Evolutionary conservation across 2,113 vertebrate genomes (phyloP).

Genomic region (Gavialis gangeticus): DNA sequence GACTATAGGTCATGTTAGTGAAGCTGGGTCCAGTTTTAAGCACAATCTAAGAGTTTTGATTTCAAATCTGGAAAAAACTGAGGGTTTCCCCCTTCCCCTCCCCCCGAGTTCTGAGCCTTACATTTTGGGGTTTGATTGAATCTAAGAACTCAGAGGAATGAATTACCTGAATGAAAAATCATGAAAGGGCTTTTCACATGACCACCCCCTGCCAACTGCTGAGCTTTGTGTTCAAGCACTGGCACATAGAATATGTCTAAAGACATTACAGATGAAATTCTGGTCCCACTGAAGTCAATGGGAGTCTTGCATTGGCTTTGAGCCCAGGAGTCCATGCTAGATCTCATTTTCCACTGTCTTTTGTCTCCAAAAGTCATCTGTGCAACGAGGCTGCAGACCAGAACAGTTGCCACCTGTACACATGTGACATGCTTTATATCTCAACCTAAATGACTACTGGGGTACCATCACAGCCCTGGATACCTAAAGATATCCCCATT

Average conservation of each 20-base stretch:
- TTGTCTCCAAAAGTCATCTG: neutral
- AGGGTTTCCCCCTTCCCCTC: neutral
- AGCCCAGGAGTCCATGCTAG: neutral
- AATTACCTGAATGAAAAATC: neutral
- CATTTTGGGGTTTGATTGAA: fast-evolving
- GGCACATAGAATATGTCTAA: neutral
- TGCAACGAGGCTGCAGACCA: neutral
- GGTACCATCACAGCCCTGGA: neutral
- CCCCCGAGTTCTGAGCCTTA: neutral
- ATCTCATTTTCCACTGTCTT: neutral
- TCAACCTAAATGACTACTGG: neutral
- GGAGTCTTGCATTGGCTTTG: neutral
- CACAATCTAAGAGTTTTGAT: neutral
- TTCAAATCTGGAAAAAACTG: neutral
- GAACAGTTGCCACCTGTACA: neutral
- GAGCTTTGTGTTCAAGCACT: neutral
- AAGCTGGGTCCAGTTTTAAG: fast-evolving
- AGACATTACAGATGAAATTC: neutral
- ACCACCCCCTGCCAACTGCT: neutral
- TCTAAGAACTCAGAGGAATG: neutral
- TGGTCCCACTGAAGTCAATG: neutral
- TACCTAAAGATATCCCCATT: neutral
- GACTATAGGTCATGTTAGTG: neutral
- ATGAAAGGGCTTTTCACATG: neutral
- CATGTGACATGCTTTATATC: neutral